Base-by-base conservation (phyloP, 1,140 invertebrate genomes). In the Micrasema longulum region DNA sequence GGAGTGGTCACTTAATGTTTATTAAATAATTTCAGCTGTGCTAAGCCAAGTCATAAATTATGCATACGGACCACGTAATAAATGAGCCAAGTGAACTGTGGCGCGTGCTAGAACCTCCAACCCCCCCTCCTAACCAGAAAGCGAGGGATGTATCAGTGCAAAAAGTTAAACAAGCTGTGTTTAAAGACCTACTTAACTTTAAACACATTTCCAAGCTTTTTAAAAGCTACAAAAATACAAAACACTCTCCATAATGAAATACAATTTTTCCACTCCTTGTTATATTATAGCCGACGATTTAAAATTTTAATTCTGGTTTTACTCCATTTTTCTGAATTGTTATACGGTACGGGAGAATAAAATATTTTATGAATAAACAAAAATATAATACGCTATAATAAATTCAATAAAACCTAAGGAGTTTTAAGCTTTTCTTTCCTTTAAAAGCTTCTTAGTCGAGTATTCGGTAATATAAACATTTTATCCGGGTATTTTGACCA, bases 191-290 rank as follows among this genome's bases (percentile, higher is more conserved):
- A 36, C 55, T 60, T 60, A 60, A 38, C 55, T 36, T 18, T 60
- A 23, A 23, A 52, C 50, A 52, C 20, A 52, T 52, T 52, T 52
- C 12, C 50, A 23, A 52, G 55, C 55, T 16, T 38, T 38, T 38
- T 60, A 38, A 60, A 35, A 60, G 55, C 35, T 60, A 38, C 55
- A 36, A 60, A 38, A 60, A 60, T 60, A 60, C 55, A 60, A 60
- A 57, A 60, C 55, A 60, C 55, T 60, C 55, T 18, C 55, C 9
- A 20, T 60, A 60, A 60, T 60, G 55, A 60, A 60, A 60, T 38
- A 60, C 31, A 36, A 16, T 36, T 60, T 60, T 60, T 60, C 35
- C 18, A 18, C 50, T 26, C 35, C 55, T 7, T 14, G 55, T 60
- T 60, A n/a, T n/a, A n/a, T n/a, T 38, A 35, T 1, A 12, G 50